Conservation (phyloP, 1,140 invertebrate species). For the Pseudobourletiella spinata region DNA sequence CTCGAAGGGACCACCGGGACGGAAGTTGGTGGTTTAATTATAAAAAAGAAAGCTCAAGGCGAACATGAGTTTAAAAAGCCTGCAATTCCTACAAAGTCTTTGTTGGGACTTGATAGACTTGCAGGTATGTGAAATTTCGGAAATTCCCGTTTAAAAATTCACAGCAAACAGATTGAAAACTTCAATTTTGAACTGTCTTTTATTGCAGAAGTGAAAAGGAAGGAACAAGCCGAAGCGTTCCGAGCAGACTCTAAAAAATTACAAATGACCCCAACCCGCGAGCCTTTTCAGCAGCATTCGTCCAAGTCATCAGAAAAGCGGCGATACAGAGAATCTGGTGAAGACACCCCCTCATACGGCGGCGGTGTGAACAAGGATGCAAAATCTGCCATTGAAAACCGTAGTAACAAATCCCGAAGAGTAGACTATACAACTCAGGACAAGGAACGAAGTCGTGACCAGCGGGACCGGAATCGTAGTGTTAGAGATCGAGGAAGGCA, state of each 20-base stretch:
- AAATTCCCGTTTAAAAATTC: neutral
- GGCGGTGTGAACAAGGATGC: conserved; percentile 29
- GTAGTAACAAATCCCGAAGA: conserved; percentile 34
- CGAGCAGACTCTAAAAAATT: conserved; percentile 40
- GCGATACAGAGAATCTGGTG: conserved; percentile 45
- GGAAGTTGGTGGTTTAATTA: conserved; percentile 67
- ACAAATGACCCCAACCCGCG: conserved; percentile 43
- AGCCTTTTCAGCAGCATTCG: conserved; percentile 11
- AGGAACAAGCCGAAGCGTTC: conserved; percentile 52
- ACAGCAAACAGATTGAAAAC: neutral
- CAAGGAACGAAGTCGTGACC: conserved; percentile 45
- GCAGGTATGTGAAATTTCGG: conserved; percentile 47
- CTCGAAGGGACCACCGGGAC: conserved; percentile 67
- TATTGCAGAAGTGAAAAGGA: conserved; percentile 51
- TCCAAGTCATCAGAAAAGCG: conserved; percentile 53
- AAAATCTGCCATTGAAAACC: conserved; percentile 36
- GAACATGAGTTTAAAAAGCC: conserved; percentile 66
- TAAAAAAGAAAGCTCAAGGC: conserved; percentile 61
- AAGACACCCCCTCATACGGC: conserved; percentile 29
- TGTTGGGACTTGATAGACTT: conserved; percentile 78
- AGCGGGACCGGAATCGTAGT: conserved; percentile 32
- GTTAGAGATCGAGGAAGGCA: too few species aligned
- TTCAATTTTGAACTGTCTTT: conserved; percentile 5
- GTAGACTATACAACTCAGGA: conserved; percentile 28
- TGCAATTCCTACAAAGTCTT: conserved; percentile 51